Conservation (phyloP, 1,140 invertebrate species). For the Anoplolepis gracilipes region DNA sequence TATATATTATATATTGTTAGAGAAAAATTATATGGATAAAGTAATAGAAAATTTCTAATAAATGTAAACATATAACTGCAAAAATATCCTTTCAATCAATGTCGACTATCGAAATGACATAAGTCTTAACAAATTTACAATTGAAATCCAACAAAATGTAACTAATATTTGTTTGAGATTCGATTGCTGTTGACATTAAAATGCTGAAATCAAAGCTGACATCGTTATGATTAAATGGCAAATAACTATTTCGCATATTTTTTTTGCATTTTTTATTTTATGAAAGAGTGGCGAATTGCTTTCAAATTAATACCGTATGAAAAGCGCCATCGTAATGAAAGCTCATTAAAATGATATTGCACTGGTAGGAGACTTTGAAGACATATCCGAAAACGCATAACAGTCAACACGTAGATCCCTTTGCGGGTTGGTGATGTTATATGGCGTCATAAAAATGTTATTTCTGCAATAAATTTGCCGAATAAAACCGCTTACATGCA, state of each 20-base stretch:
- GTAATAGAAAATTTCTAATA: not conserved
- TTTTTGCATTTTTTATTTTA: not conserved
- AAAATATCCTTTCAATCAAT: not conserved
- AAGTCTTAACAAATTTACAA: not conserved
- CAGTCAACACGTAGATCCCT: conserved; percentile 24
- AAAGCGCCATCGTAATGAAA: not conserved
- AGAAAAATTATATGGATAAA: too few species aligned
- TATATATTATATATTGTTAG: too few species aligned
- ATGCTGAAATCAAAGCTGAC: too few species aligned
- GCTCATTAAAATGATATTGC: conserved; percentile 15
- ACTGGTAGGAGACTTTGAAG: not conserved
- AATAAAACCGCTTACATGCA: not conserved
- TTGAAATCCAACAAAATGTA: not conserved
- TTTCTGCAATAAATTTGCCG: conserved; percentile 6
- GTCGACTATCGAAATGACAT: not conserved
- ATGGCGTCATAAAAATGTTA: conserved; percentile 20
- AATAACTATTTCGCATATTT: conserved; percentile 2
- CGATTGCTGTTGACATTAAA: not conserved
- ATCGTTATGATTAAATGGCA: not conserved
- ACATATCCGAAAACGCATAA: conserved; percentile 21
- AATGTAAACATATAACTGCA: not conserved
- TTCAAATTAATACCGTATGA: not conserved
- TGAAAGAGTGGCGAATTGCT: not conserved
- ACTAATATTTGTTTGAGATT: conserved; percentile 6
- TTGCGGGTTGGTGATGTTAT: not conserved